Conservation (phyloP, 2,888 invertebrate species). For the Patella ulyssiponensis region DNA sequence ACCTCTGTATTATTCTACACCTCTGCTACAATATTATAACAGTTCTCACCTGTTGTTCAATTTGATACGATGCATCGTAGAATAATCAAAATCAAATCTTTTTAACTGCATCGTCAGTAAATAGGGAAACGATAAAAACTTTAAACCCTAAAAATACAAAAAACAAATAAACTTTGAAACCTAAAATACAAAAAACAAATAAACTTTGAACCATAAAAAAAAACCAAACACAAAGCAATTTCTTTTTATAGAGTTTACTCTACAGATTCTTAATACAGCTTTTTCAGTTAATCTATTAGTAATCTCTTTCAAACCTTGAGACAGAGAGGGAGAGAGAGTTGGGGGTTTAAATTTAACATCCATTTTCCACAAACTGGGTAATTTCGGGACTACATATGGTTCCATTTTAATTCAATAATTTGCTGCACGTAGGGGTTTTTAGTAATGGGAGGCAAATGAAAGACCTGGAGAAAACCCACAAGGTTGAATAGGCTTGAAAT, state of each 20-base stretch:
- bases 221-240: neutral
- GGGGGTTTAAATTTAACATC: too few relatives aligned
- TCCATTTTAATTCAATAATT: too few relatives aligned
- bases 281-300: neutral
- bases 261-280: neutral
- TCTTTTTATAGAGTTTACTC: neutral
- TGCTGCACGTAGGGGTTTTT: too few relatives aligned
- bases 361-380: too few relatives aligned
- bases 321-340: too few relatives aligned
- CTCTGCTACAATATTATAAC: too few relatives aligned
- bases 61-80: constrained; percentile 87
- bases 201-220: neutral
- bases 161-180: constrained; percentile 82
- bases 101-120: constrained; percentile 88
- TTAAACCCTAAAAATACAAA: constrained; percentile 77
- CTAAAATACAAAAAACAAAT: constrained; percentile 55
- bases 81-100: constrained; percentile 90
- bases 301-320: neutral
- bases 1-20: too few relatives aligned
- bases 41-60: constrained; percentile 79
- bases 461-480: too few relatives aligned
- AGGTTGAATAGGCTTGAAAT: neutral
- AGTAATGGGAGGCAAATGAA: too few relatives aligned
- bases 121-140: constrained; percentile 89
- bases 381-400: too few relatives aligned